A percentile compares a stretch with the other conserved stretches of the same genome.
These are phyloP conservation scores for Etheostoma cragini DNA, from an alignment of 2,113 vertebrate species.

Conservation along the genomic window DNA sequence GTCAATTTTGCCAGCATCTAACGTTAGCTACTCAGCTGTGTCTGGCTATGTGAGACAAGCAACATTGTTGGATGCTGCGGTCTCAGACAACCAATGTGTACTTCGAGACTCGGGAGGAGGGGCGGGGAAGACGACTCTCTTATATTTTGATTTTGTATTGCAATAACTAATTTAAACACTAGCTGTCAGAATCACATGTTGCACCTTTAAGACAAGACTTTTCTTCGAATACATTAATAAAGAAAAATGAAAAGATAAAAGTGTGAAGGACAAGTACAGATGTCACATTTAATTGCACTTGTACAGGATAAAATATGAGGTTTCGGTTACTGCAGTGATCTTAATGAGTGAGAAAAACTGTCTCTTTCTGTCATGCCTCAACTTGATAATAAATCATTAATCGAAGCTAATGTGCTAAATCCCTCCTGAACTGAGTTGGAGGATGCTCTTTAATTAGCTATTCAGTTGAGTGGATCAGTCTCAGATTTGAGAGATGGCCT, in stretches of 20 bases:
- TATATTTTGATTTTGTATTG: too few species aligned
- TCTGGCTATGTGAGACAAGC: too few species aligned
- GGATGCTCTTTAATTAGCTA: constrained; percentile 31
- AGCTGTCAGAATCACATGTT: too few species aligned
- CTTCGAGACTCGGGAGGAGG: too few species aligned
- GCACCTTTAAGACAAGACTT: background rate
- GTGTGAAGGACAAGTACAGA: constrained; percentile 11
- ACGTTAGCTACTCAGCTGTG: too few species aligned
- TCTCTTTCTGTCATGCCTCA: constrained; percentile 28
- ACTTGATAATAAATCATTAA: constrained; percentile 42
- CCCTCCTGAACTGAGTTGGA: constrained; percentile 19
- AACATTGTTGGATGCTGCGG: too few species aligned
- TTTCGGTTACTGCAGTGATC: constrained; percentile 2
- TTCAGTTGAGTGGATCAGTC: constrained; percentile 35
- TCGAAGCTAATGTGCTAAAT: constrained; percentile 21
- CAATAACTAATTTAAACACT: too few species aligned
- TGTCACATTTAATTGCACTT: constrained; percentile 20
- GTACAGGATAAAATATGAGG: constrained; percentile 25
- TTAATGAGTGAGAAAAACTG: constrained; percentile 30
- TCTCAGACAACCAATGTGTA: too few species aligned
- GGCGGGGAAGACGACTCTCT: too few species aligned
- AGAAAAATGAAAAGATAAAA: constrained; percentile 1
- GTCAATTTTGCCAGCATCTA: too few species aligned
- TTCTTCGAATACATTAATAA: background rate
- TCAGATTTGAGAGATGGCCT: constrained; percentile 28